Evolutionary conservation across 2,888 invertebrate species (phyloP), one percentile per base, ranked within the genome.

Genomic region (Trachelus troglodyta): DNA sequence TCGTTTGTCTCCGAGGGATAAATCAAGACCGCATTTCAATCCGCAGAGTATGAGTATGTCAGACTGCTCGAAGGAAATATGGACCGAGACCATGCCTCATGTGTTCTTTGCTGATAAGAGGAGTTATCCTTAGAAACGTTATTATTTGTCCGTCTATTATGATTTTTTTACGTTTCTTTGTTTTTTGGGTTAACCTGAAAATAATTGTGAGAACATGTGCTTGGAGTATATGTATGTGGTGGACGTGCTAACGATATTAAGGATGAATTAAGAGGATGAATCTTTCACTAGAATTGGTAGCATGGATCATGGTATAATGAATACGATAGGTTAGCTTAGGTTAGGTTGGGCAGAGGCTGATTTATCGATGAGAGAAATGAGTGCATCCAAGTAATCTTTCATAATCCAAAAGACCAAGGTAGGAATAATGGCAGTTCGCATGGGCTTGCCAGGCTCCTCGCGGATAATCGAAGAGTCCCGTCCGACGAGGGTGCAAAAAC

Each of bases 41-140:
- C 56, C 56, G 56, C 56, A 23, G 1, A 56, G 56, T 9, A 56
- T 0, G 56, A 56, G 56, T 56, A 9, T 23, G 56, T 56, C 56
- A 56, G 56, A 9, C 23, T 56, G 23, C 56, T 56, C 56, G 0
- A 9, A 56, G 56, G 56, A 56, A 56, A 56, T 56, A 6, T 56
- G 56, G 23, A 23, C 56, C 56, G 56, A 56, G 23, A 23, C 23
- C 23, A 9, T 56, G 56, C 23, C 71, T 87, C 90, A 90, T 88
- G 89, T 90, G 89, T 87, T 88, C 82, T 84, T 83, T 81, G 76
- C 80, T 89, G 90, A 90, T 90, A 90, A 90, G 89, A 83, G 83
- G 83, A 87, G 88, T 88, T 87, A 88, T 87, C 87, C 85, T 84
- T 85, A 83, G 86, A 85, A 87, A 87, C 85, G 82, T 83, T 11